Evolutionary conservation across 1,140 invertebrate species (phyloP).

Genomic region (Notospermus geniculatus): DNA sequence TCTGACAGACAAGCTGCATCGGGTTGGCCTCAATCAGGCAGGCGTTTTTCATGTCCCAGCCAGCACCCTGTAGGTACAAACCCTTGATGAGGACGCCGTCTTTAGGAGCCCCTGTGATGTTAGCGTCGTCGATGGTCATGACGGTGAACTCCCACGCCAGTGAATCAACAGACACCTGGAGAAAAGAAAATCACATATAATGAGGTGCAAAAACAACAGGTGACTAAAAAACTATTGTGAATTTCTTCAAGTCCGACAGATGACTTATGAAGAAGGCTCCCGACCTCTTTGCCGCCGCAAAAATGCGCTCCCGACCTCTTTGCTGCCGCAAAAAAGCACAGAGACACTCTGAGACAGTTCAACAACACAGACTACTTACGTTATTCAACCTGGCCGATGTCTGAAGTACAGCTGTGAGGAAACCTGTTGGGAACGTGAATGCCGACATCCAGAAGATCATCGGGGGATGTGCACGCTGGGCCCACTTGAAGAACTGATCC

Average conservation of each 20-base stretch:
- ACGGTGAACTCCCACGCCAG: conserved; percentile 59
- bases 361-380: conserved; percentile 26
- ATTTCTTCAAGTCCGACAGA: no score
- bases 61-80: conserved; percentile 55
- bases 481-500: conserved; percentile 73
- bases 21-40: conserved; percentile 55
- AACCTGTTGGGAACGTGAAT: conserved; percentile 57
- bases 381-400: conserved; percentile 54
- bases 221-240: no score
- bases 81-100: conserved; percentile 58
- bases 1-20: conserved; percentile 56
- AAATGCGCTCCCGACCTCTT: no score
- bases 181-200: conserved; percentile 7
- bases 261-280: not conserved
- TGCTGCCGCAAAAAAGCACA: no score
- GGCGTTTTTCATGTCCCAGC: conserved; percentile 57
- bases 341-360: no score
- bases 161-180: conserved; percentile 55
- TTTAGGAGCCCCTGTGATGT: conserved; percentile 54
- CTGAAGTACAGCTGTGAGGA: conserved; percentile 57
- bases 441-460: conserved; percentile 68
- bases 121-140: conserved; percentile 53
- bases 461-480: conserved; percentile 69
- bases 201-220: not conserved
- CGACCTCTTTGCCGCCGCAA: no score